These are phyloP conservation scores for Pseudomyrmex pallidus DNA, from an alignment of 1,140 invertebrate genomes.

Conservation along the genomic window DNA sequence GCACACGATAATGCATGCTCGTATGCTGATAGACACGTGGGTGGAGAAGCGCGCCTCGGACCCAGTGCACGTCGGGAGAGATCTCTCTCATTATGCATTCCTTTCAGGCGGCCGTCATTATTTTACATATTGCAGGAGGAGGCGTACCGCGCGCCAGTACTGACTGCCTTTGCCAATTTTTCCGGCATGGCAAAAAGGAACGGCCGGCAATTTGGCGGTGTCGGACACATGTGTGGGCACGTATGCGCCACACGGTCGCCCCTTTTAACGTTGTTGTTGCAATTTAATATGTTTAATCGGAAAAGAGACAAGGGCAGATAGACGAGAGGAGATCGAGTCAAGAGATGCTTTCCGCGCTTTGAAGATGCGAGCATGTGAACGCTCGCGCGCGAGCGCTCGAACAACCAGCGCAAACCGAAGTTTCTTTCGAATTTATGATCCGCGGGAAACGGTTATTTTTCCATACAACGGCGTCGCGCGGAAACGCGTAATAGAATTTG, in stretches of 20 bases:
- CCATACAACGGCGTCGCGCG: constrained; percentile 49
- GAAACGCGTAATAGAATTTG: constrained; percentile 57
- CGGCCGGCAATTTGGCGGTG: constrained; percentile 72
- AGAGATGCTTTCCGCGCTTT: constrained; percentile 36
- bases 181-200: constrained; percentile 73
- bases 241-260: constrained; percentile 21
- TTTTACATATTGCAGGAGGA: constrained; percentile 77
- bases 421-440: constrained; percentile 61
- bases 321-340: neutral
- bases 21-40: constrained; percentile 73
- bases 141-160: constrained; percentile 67
- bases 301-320: no score
- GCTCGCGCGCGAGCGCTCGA: neutral
- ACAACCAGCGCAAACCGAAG: constrained; percentile 39
- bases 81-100: constrained; percentile 77
- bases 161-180: constrained; percentile 76
- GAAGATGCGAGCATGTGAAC: constrained; percentile 16
- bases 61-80: constrained; percentile 68
- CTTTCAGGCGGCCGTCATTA: constrained; percentile 77
- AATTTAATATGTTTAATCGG: constrained; percentile 63
- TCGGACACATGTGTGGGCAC: constrained; percentile 39
- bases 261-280: constrained; percentile 64
- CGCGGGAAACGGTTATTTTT: constrained; percentile 51
- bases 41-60: constrained; percentile 71
- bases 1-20: constrained; percentile 73